A percentile compares a stretch with the other conserved stretches of the same genome.
Conservation (phyloP, 1,140 invertebrate species). For the Apis florea region DNA sequence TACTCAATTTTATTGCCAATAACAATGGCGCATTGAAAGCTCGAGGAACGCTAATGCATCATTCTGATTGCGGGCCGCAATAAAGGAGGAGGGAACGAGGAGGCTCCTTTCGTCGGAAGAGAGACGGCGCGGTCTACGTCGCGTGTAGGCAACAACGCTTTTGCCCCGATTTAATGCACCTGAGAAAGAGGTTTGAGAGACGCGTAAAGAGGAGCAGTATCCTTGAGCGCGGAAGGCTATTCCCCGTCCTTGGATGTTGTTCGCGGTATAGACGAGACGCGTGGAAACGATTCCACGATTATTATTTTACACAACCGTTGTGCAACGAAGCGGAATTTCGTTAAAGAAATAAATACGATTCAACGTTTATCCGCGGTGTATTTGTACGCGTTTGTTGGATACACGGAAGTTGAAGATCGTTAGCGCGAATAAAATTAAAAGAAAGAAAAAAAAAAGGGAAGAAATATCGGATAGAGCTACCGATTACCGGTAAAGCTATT, state of each 20-base stretch:
- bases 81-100: conserved; percentile 35
- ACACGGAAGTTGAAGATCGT: conserved; percentile 8
- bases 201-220: conserved; percentile 52
- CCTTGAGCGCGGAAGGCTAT: conserved; percentile 62
- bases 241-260: conserved; percentile 60
- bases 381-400: no score
- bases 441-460: not conserved
- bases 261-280: conserved; percentile 47
- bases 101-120: not conserved
- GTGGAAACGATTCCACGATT: conserved; percentile 54
- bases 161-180: conserved; percentile 47
- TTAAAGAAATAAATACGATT: not conserved
- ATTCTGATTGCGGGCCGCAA: conserved; percentile 41
- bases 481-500: conserved; percentile 27
- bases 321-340: conserved; percentile 53
- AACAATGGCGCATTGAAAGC: conserved; percentile 51
- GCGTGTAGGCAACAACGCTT: not conserved
- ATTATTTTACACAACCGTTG: conserved; percentile 60
- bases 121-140: not conserved
- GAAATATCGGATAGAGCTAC: conserved; percentile 7
- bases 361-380: no score
- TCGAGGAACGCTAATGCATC: conserved; percentile 42
- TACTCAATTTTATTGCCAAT: conserved; percentile 40
- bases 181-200: conserved; percentile 46
- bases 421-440: conserved; percentile 12